phyloP scores from a whole-genome alignment of 2,113 vertebrate species.

The Plecturocebus donacophilus region DNA sequence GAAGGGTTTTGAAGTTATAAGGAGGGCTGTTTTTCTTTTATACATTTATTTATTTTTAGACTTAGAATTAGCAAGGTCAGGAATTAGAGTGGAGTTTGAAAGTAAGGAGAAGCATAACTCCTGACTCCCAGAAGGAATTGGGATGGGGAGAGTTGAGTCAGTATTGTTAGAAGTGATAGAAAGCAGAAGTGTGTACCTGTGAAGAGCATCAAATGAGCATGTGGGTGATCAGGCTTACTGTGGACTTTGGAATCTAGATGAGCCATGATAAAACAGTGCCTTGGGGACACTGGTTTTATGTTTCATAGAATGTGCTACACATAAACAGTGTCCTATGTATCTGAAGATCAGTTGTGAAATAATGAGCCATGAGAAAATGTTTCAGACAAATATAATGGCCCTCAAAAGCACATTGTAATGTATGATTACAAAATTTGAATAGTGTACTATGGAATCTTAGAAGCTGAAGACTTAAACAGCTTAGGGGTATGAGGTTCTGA shows the following conservation, averaged over 20 bases:
- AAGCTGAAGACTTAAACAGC: background rate
- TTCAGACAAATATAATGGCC: background rate
- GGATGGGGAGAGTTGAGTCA: too few species aligned
- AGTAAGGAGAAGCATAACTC: background rate
- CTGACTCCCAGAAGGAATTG: background rate
- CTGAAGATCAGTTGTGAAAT: background rate
- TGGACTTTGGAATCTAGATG: background rate
- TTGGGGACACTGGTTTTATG: background rate
- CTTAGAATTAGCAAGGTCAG: background rate
- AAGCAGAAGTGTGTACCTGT: fast-evolving
- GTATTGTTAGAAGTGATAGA: background rate
- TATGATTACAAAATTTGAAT: too few species aligned
- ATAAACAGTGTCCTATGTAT: background rate
- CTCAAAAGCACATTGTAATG: background rate
- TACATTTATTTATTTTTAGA: background rate
- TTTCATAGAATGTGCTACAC: background rate
- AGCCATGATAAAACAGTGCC: background rate
- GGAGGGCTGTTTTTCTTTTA: background rate
- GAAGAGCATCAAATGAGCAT: background rate
- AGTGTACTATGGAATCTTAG: background rate
- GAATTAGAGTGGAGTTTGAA: background rate
- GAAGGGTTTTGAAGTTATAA: background rate
- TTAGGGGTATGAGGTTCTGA: fast-evolving
- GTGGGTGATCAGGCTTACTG: fast-evolving
- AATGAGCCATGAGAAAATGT: background rate